Conservation (phyloP, 1,140 invertebrate genomes). For the Tenebrio molitor region DNA sequence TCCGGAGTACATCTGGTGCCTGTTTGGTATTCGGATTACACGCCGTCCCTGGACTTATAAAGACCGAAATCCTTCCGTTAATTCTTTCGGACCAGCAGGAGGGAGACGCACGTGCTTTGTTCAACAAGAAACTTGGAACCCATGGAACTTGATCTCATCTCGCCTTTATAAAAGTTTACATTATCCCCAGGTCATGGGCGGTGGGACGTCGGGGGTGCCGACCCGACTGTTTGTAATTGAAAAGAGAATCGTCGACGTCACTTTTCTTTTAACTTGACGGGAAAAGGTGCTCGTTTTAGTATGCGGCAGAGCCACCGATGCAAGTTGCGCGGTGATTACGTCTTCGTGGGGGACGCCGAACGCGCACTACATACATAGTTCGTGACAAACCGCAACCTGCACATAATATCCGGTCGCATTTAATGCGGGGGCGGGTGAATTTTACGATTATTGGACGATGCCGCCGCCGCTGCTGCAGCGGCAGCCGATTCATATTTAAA, state of each 20-base stretch:
- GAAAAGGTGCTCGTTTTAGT: slow-evolving; percentile 17
- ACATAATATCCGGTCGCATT: slow-evolving; percentile 35
- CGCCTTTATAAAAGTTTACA: slow-evolving; percentile 44
- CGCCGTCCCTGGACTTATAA: slow-evolving; percentile 47
- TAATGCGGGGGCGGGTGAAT: slow-evolving; percentile 23
- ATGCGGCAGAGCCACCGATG: not conserved
- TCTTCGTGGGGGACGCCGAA: slow-evolving; percentile 10
- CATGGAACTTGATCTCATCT: slow-evolving; percentile 43
- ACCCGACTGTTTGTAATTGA: slow-evolving; percentile 21
- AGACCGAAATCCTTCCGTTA: slow-evolving; percentile 50
- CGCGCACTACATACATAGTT: slow-evolving; percentile 42
- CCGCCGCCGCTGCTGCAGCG: not conserved
- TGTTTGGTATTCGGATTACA: slow-evolving; percentile 49
- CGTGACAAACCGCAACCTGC: slow-evolving; percentile 40
- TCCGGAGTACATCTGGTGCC: slow-evolving; percentile 44
- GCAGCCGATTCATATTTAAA: slow-evolving; percentile 42
- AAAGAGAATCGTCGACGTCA: slow-evolving; percentile 4
- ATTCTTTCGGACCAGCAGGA: slow-evolving; percentile 44
- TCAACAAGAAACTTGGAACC: slow-evolving; percentile 44
- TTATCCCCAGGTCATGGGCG: slow-evolving; percentile 22
- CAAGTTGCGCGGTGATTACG: slow-evolving; percentile 31
- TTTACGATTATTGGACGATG: slow-evolving; percentile 37
- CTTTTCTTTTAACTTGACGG: not conserved
- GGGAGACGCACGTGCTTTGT: slow-evolving; percentile 43
- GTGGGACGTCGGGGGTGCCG: not conserved